Base-by-base conservation (phyloP, 2,113 vertebrate genomes). In the Zapus hudsonius region DNA sequence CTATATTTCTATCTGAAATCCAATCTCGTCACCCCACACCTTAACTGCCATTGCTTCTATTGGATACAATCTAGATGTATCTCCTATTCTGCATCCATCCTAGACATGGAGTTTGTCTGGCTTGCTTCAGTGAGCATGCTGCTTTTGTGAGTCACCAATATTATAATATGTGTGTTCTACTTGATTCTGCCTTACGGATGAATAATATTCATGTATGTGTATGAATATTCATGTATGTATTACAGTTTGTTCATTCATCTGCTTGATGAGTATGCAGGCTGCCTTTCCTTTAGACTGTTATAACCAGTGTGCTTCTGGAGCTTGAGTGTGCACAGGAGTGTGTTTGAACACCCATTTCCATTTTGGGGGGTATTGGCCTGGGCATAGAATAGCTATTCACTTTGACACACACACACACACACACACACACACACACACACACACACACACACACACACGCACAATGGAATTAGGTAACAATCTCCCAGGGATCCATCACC, bases 261-360 rank as follows among this genome's bases (percentile, higher is more conserved):
- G 2, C n/a, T 0, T 52, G 83, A 7, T 55, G 25, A 25, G 33
- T 17, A 12, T 11, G 33, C 36, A n/a, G n/a, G 33, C 31, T 57
- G 5, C 55, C 57, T 20, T n/a, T 40, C 47, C 59, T 67, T 4
- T n/a, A n/a, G n/a, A n/a, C n/a, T n/a, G n/a, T n/a, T n/a, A n/a
- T n/a, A n/a, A n/a, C n/a, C n/a, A n/a, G n/a, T n/a, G n/a, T 11
- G 38, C 27, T 52, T 55, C 82, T 87, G 7, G 5, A 38, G 44
- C 5, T 0, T 3, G 13, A 67, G 20, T 42, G 23, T 17, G 11
- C 1, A 12, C n/a, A n/a, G n/a, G n/a, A 20, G 1, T 59, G 40
- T 40, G 8, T 63, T n/a, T 82, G 27, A 29, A 55, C 31, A 38
- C 8, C n/a, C n/a, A 10, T 33, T 73, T 78, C 25, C 82, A 16